Evolutionary conservation across 2,113 vertebrate genomes (phyloP), one percentile per base, ranked within the genome.

Genomic region (Tauraco erythrolophus): DNA sequence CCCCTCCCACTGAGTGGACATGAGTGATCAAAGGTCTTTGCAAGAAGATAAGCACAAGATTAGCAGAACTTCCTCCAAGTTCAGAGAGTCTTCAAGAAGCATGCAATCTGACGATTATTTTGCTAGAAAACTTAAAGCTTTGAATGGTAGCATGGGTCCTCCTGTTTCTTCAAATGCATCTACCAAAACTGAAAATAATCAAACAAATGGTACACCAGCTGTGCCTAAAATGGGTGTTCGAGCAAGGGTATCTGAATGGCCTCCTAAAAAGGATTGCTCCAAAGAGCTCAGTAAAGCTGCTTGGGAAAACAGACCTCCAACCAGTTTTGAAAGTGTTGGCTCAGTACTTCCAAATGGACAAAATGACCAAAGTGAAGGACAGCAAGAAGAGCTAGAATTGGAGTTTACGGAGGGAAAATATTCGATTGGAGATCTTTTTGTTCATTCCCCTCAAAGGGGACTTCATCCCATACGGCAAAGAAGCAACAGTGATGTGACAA

Each of bases 161-260:
- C 98, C 99, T 50, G 65, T 97, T 91, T 86, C 98, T 94, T 96
- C 98, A 96, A 98, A 94, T 94, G 92, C 98, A 48, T 97, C 99
- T 22, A 98, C 92, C 88, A 99, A 99, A 96, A 79, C 68, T 57
- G 99, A 99, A 60, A 96, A 89, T 69, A 98, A 98, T 75, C 99
- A 99, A 88, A 92, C 98, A 83, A 99, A 99, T 54, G 99, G 99
- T 78, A 99, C 98, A 61, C 99, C 99, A 51, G 99, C 98, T 50
- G 98, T 99, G 98, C 99, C 99, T 96, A 99, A 99, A 98, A 99
- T 99, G 99, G 99, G 99, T 1, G 99, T 99, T 94, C 98, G 99
- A 96, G 99, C 99, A 68, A 98, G 99, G 94, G 99, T 99, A 64
- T 99, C 99, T 3, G 99, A 99, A 64, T 99, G 99, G 99, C 99